Evolutionary conservation across 2,888 invertebrate species (phyloP), one percentile per base, ranked within the genome.

Genomic region (Podotricha telesiphe): DNA sequence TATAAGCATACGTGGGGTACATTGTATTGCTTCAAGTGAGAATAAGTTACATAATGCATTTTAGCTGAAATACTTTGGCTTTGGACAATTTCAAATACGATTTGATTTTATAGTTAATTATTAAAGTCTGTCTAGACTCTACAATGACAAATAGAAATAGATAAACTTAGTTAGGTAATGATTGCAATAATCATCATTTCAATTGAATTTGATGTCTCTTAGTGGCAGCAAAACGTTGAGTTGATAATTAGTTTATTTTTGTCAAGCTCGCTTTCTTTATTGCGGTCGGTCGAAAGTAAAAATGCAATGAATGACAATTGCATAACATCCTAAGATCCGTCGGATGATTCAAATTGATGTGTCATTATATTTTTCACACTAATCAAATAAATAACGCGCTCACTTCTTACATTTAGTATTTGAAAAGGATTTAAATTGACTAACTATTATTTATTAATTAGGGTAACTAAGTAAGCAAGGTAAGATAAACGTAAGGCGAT

Each of bases 271-370:
- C 76, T 77, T 76, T 76, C 76, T 73, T 76, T 71, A 76, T 67
- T 68, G 76, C 71, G 75, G 75, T 75, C 74, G 58, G 58, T 76
- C 63, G 77, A 74, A 75, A 77, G 76, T 73, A 70, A 72, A 73
- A 73, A 71, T 72, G 65, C 67, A 68, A 68, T 59, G 61, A 72
- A 55, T 51, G 37, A 63, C 37, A 55, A 64, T 77, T 76, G 65
- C 74, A 70, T 69, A 76, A 77, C 22, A 53, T 42, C 34, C 42
- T 28, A 61, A 72, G 67, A 68, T 55, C 62, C 63, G 59, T 71
- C 45, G 40, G 34, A 59, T 70, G 71, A 40, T 68, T 63, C 50
- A 50, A 64, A 20, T 48, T n/a, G 51, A 65, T 50, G 53, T 65
- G 55, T 37, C 59, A 61, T 51, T 56, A 50, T 45, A 51, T 51